phyloP scores from a whole-genome alignment of 1,140 invertebrate species.

The Trinorchestia longiramus region DNA sequence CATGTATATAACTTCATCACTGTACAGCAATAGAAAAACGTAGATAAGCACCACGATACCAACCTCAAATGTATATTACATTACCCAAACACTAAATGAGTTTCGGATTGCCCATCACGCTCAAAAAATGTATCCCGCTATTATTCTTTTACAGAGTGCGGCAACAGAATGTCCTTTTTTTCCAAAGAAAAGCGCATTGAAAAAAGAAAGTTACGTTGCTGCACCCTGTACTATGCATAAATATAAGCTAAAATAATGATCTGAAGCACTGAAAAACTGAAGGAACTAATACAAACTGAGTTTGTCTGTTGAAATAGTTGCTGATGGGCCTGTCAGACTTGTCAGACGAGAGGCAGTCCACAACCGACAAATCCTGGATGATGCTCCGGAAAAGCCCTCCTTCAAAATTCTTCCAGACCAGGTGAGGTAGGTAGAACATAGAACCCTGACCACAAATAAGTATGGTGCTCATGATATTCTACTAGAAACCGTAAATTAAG shows the following conservation, averaged over 20 bases:
- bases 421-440: constrained; percentile 70
- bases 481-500: background rate
- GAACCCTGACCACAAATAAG: constrained; percentile 66
- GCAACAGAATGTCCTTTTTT: no score
- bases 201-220: no score
- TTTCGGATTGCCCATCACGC: no score
- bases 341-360: constrained; percentile 58
- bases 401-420: constrained; percentile 70
- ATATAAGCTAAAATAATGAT: background rate
- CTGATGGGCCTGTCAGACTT: background rate
- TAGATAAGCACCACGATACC: no score
- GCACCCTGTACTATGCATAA: background rate
- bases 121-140: no score
- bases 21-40: no score
- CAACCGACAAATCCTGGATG: constrained; percentile 62
- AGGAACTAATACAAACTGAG: background rate
- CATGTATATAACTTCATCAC: no score
- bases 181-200: no score
- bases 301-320: constrained; percentile 57
- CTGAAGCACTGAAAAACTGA: background rate
- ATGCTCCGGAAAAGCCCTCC: constrained; percentile 71
- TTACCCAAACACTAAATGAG: no score
- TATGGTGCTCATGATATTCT: background rate
- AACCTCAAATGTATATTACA: no score
- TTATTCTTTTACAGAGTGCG: no score